phyloP scores from a whole-genome alignment of 2,888 invertebrate genomes.

The Argyra leucocephala region DNA sequence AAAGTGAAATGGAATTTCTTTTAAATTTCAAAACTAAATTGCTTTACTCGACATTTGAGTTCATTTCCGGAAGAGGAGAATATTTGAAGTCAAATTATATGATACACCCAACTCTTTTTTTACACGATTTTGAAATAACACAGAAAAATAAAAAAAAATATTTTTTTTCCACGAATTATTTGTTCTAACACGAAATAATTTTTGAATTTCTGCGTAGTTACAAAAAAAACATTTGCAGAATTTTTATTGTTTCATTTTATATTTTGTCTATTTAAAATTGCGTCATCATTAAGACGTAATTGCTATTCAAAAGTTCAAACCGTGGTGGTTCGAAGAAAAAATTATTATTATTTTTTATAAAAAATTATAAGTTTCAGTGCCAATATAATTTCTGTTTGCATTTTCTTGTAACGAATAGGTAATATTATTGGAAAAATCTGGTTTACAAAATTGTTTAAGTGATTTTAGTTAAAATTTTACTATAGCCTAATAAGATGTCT shows the following conservation, averaged over 20 bases:
- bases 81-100: too few relatives aligned
- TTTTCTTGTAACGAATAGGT: not conserved
- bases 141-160: slow-evolving; percentile 6
- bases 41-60: too few relatives aligned
- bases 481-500: slow-evolving; percentile 13
- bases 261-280: not conserved
- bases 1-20: too few relatives aligned
- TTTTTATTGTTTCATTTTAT: not conserved
- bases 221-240: not conserved
- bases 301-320: too few relatives aligned
- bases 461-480: slow-evolving; percentile 6
- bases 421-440: not conserved
- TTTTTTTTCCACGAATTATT: slow-evolving; percentile 9
- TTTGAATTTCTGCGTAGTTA: not conserved
- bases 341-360: too few relatives aligned
- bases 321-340: too few relatives aligned
- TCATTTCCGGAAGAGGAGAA: too few relatives aligned
- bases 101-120: too few relatives aligned
- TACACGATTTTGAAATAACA: slow-evolving; percentile 14
- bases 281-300: too few relatives aligned
- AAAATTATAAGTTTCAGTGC: slow-evolving; percentile 2
- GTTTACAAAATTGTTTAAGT: not conserved
- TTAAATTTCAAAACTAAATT: too few relatives aligned
- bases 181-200: slow-evolving; percentile 9
- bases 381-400: slow-evolving; percentile 8